Base-by-base conservation (phyloP, 2,797 vertebrate species). In the Tamandua tetradactyla region DNA sequence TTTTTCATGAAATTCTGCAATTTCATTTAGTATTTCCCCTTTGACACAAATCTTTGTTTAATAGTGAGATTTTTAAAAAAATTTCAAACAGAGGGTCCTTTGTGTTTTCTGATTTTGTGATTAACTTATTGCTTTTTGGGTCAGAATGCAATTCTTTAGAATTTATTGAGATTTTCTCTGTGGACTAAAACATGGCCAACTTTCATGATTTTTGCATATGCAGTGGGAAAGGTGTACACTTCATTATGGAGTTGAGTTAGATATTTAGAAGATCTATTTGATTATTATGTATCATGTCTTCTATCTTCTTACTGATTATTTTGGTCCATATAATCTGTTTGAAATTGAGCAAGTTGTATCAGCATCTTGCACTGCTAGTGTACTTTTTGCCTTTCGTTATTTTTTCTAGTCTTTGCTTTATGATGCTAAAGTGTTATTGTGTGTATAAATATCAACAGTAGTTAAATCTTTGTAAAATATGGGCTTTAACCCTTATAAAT, bases 1-100 rank as follows among this genome's bases (percentile, higher is more conserved):
- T 86, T 74, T 35, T 91, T 88, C 12, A 89, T 59, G n/a, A n/a
- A n/a, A n/a, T 72, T 78, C n/a, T n/a, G n/a, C n/a, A n/a, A n/a
- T n/a, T n/a, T n/a, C n/a, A n/a, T n/a, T n/a, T n/a, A n/a, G n/a
- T 42, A 49, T 83, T 71, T 76, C 37, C 71, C 61, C 52, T 80
- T 82, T 82, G 62, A 82, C 12, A 12, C 17, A 88, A 64, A 35
- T 80, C 5, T 91, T 90, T 55, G n/a, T 86, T 89, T 59, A 89
- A 88, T 68, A 61, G 13, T 52, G n/a, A 7, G 25, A 69, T 80
- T 25, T 80, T 25, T 18, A 5, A 59, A 52, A 25, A n/a, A n/a
- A n/a, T 74, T 88, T 40, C 17, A 92, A 40, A 64, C 35, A 75
- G 7, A 7, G 64, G 17, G 10, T 49, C 32, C 23, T 61, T 49